Evolutionary conservation across 2,113 vertebrate genomes (phyloP).

Genomic region (Sitta europaea): DNA sequence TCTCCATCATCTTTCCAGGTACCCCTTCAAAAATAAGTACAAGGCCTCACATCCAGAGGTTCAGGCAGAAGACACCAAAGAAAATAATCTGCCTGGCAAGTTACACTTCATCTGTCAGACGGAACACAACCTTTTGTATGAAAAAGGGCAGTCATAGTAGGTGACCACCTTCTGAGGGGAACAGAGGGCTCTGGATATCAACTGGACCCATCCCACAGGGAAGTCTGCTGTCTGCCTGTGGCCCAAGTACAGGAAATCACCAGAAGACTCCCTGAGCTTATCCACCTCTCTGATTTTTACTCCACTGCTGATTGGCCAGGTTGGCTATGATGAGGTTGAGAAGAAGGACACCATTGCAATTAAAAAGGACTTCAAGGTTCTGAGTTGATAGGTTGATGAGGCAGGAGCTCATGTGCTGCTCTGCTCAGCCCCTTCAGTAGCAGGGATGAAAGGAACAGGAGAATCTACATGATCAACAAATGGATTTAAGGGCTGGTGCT

Average conservation of each 20-base stretch:
- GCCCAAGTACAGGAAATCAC: background rate
- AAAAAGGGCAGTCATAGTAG: background rate
- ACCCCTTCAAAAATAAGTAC: fast-evolving
- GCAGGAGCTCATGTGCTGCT: background rate
- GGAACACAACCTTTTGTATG: background rate
- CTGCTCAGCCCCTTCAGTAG: background rate
- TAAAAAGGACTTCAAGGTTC: background rate
- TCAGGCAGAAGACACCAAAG: background rate
- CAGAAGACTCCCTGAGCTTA: background rate
- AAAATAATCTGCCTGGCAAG: background rate
- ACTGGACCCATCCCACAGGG: background rate
- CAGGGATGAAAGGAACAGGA: background rate
- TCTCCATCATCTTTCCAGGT: background rate
- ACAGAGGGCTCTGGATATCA: background rate
- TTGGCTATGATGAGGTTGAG: background rate
- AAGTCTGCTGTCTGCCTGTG: background rate
- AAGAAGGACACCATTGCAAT: background rate
- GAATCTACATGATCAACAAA: background rate
- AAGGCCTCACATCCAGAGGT: background rate
- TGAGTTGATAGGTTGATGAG: background rate
- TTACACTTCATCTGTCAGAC: too few species aligned
- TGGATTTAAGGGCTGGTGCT: background rate
- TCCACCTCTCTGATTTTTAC: background rate
- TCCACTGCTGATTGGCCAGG: background rate
- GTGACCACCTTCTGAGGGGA: background rate